Evolutionary conservation across 1,140 invertebrate genomes (phyloP).

Genomic region (Solenopsis fugax): DNA sequence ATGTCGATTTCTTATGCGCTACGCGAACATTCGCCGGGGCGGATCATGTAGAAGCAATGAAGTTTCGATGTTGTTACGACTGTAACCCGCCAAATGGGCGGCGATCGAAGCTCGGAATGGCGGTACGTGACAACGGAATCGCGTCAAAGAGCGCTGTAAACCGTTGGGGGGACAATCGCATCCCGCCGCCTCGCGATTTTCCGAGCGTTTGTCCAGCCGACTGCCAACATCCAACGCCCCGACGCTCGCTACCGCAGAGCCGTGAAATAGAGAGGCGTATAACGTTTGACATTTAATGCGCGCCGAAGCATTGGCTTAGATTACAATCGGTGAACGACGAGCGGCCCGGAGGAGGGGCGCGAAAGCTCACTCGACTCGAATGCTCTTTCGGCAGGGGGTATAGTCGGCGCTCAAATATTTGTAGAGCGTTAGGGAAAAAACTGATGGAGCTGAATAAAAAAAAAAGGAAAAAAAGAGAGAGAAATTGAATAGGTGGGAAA

Average conservation of each 20-base stretch:
- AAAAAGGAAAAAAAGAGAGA: slow-evolving; percentile 56
- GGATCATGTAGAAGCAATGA: slow-evolving; percentile 51
- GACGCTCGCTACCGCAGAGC: slow-evolving; percentile 52
- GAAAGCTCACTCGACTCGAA: slow-evolving; percentile 78
- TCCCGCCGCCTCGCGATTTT: slow-evolving; percentile 61
- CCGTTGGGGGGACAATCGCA: slow-evolving; percentile 56
- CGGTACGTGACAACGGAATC: slow-evolving; percentile 48
- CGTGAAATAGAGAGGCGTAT: slow-evolving; percentile 72
- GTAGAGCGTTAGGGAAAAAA: slow-evolving; percentile 77
- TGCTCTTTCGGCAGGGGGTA: slow-evolving; percentile 72
- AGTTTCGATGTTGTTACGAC: slow-evolving; percentile 50
- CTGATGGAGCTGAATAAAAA: slow-evolving; percentile 66
- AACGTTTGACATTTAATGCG: slow-evolving; percentile 82
- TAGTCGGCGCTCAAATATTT: slow-evolving; percentile 76
- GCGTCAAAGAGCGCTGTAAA: slow-evolving; percentile 64
- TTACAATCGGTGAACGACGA: slow-evolving; percentile 76
- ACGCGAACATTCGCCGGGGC: background rate
- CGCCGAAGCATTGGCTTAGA: slow-evolving; percentile 76
- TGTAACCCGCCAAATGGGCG: slow-evolving; percentile 51
- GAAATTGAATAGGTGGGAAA: slow-evolving; percentile 73
- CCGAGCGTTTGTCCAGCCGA: slow-evolving; percentile 50
- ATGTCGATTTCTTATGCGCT: slow-evolving; percentile 42
- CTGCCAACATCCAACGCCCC: slow-evolving; percentile 45
- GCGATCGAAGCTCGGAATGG: slow-evolving; percentile 47
- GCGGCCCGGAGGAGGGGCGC: slow-evolving; percentile 68